Base-by-base conservation (phyloP, 2,888 invertebrate species). In the Catocala fraxini region DNA sequence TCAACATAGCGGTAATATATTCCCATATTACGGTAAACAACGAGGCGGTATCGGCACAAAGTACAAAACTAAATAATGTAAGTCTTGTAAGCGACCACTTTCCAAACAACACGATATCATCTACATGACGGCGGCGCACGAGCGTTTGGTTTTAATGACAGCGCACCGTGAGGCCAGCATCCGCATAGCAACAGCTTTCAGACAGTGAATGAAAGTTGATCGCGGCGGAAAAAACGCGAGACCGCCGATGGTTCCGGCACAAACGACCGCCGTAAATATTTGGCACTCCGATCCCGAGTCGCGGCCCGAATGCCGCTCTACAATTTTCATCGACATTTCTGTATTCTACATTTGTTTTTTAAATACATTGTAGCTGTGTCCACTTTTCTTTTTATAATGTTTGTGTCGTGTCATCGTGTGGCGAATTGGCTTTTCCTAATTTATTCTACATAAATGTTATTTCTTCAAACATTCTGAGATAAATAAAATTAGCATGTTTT, bases 131-230 rank as follows among this genome's bases (percentile, higher is more conserved):
- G 81, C 87, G 84, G 84, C 85, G 86, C 90, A 89, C 90, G 88
- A 89, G 85, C 87, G 88, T 88, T 88, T 87, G 88, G 85, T 85
- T 90, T 89, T 91, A 90, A 92, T 89, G 90, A 87, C 90, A 84
- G 88, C 85, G 84, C 87, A 84, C 84, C 77, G 87, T 83, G 87
- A 82, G 89, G 86, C 88, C 91, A 86, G 90, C 89, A 92, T 94
- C 93, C 93, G 93, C 93, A 81, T 94, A 88, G 93, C 91, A 93
- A 94, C 93, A 90, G 89, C 88, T 89, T 89, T 89, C 89, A 89
- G 89, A 86, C 85, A 83, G 85, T 89, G 89, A 93, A 93, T 90
- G 93, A 94, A 94, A 94, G 93, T 94, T 92, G 90, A 90, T 89
- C 89, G 83, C 80, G 82, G 83, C 83, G 84, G 83, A 85, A 88